Base-by-base conservation (phyloP, 2,113 vertebrate species). In the Paramormyrops kingsleyae region DNA sequence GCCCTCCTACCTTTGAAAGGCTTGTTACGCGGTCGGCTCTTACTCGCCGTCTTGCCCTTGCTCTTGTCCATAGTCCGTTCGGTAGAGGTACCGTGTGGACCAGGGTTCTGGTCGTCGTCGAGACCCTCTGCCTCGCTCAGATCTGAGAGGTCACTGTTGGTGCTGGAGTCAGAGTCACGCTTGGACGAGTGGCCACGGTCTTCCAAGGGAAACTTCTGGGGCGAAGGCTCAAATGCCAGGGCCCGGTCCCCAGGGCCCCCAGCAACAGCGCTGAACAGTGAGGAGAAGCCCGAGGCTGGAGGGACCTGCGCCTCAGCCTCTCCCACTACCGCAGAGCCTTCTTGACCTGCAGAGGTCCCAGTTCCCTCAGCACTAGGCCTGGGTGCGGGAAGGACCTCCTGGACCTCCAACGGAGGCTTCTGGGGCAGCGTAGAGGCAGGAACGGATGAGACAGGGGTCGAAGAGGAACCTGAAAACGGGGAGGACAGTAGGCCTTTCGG, bases 111-210 rank as follows among this genome's bases (percentile, higher is more conserved):
- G 83, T 95, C 96, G 92, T 97, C 97, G 87, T 97, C 97, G 5
- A 96, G 94, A 44, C 97, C 96, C 62, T 99, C 99, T 35, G 97
- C 97, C 92, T 99, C 99, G 87, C 99, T 99, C 93, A 99, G 94
- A 94, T 99, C 99, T 91, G 98, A 99, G 90, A 99, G 94, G 94
- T 99, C 99, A 52, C 98, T 99, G 94, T 99, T 99, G 91, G 97
- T 97, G 92, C 98, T 99, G 74, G 98, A 98, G 92, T 99, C 99
- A 0, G 98, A 98, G 94, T 99, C 99, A 46, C 96, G 97, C 94
- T 97, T 99, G 44, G 97, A 97, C 0, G 95, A 96, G 89, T 98
- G 96, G 91, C 97, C 97, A 88, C 99, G 96, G 87, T 99, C 98
- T 93, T 99, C 99, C 91, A 99, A 93, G 5, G 95, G 95, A 94